Conservation (phyloP, 2,113 vertebrate genomes). For the Pimephales promelas region DNA sequence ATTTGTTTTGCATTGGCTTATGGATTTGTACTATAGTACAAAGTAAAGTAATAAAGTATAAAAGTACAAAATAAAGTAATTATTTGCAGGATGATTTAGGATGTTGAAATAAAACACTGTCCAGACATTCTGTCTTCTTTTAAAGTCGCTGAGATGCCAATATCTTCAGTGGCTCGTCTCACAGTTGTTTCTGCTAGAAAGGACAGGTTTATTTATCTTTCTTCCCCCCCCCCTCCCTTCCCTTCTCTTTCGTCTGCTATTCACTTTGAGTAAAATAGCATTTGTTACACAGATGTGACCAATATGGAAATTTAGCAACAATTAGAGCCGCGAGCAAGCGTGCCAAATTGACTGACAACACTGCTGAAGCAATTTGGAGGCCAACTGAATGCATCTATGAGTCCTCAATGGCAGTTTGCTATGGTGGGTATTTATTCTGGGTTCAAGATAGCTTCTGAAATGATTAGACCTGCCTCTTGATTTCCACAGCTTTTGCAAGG, state of each 20-base stretch:
- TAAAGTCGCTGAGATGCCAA: slow-evolving; percentile 1
- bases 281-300: slow-evolving; percentile 51
- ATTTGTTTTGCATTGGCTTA: background rate
- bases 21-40: background rate
- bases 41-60: too few species aligned
- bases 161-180: background rate
- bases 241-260: background rate
- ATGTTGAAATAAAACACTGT: slow-evolving; percentile 6
- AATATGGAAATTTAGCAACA: slow-evolving; percentile 59
- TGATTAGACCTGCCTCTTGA: slow-evolving; percentile 44
- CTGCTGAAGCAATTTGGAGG: slow-evolving; percentile 29
- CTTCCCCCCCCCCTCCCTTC: background rate
- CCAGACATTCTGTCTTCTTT: background rate
- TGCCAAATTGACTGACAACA: slow-evolving; percentile 46
- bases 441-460: slow-evolving; percentile 32
- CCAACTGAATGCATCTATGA: slow-evolving; percentile 31
- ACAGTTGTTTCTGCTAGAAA: slow-evolving; percentile 34
- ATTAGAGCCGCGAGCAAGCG: slow-evolving; percentile 18
- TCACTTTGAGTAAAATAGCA: slow-evolving; percentile 33
- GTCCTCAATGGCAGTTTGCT: slow-evolving; percentile 35
- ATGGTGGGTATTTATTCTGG: slow-evolving; percentile 27
- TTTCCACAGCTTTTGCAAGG: background rate
- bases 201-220: background rate
- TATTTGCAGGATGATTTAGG: background rate
- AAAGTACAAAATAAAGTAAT: too few species aligned